These are phyloP conservation scores for Pelecanoides urinatrix DNA, from an alignment of 2,113 vertebrate species.

Conservation along the genomic window DNA sequence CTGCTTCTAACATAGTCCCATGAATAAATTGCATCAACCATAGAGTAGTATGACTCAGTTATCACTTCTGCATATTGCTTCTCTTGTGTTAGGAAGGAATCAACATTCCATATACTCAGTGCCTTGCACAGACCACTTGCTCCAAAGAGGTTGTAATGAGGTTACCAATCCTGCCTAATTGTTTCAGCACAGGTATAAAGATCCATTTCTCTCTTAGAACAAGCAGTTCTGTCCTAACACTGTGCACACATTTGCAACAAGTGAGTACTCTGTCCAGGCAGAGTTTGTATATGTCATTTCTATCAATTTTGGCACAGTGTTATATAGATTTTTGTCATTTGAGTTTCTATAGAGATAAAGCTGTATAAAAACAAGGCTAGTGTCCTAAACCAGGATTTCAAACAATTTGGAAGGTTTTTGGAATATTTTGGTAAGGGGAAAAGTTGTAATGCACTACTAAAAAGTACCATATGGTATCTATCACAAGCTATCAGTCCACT, in stretches of 20 bases:
- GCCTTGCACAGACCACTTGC: not conserved
- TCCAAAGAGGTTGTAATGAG: not conserved
- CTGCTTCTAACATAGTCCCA: not conserved
- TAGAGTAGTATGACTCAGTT: not conserved
- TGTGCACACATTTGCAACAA: not conserved
- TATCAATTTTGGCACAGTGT: not conserved
- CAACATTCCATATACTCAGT: no score
- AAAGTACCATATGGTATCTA: not conserved
- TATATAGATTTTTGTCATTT: not conserved
- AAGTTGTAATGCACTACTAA: not conserved
- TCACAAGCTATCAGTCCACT: not conserved
- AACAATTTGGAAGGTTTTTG: not conserved
- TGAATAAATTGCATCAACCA: not conserved
- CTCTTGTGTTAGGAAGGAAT: not conserved
- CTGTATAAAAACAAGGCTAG: not conserved
- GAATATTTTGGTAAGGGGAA: not conserved
- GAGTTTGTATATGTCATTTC: not conserved
- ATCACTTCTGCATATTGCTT: not conserved
- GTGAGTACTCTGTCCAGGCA: not conserved
- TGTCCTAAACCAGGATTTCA: not conserved
- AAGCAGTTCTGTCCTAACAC: not conserved
- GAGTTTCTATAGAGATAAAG: not conserved
- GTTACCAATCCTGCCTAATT: not conserved
- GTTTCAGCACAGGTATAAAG: not conserved
- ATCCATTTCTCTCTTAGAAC: not conserved